Evolutionary conservation across 2,113 vertebrate genomes (phyloP).

Genomic region (Caloenas nicobarica): DNA sequence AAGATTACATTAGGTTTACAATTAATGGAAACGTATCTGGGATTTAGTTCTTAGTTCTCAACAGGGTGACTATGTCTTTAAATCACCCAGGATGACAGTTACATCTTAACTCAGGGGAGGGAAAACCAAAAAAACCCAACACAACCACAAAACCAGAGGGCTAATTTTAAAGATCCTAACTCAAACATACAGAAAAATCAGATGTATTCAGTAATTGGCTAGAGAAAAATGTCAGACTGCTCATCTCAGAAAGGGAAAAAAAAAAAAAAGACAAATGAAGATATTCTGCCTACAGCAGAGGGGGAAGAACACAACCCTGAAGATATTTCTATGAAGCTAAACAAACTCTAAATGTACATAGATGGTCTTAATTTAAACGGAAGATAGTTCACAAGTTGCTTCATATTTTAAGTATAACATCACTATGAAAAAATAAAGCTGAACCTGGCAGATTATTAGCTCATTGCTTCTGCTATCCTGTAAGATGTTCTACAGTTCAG

Average conservation of each 20-base stretch:
- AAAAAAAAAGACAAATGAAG: background rate
- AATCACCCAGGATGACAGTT: background rate
- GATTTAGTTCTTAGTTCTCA: background rate
- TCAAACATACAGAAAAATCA: background rate
- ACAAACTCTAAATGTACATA: background rate
- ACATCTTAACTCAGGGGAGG: background rate
- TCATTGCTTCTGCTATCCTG: background rate
- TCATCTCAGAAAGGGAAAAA: background rate
- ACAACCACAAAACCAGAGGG: no score
- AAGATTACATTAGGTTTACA: background rate
- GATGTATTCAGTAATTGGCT: background rate
- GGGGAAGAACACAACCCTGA: background rate
- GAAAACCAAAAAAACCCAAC: background rate
- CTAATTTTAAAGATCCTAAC: background rate
- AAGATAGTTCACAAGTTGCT: background rate
- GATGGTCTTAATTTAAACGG: background rate
- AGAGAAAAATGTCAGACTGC: background rate
- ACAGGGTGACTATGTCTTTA: background rate
- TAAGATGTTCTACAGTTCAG: background rate
- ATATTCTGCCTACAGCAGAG: background rate
- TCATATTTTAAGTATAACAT: background rate
- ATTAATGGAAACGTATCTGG: background rate
- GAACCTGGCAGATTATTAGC: background rate
- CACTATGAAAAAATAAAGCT: background rate
- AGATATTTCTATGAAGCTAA: background rate